Base-by-base conservation (phyloP, 2,113 vertebrate species). In the Pelobates fuscus region DNA sequence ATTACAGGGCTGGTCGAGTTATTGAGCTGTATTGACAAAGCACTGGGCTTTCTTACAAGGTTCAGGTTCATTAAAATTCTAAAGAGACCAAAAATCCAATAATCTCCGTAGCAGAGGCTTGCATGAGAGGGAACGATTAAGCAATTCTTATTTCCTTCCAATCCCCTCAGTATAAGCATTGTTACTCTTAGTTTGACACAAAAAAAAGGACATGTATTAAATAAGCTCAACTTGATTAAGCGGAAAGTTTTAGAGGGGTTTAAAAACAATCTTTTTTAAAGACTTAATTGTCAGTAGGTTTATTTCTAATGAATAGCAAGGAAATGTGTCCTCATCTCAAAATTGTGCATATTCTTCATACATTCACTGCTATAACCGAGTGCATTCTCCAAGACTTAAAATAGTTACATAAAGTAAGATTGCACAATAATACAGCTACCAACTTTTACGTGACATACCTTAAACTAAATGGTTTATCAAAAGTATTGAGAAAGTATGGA, bases 21-120 rank as follows among this genome's bases (percentile, higher is more conserved):
- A 95, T 95, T 94, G 94, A 95, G 89, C 90, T 83, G 72, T 88
- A 91, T 92, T 92, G 93, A 92, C 90, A 90, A 89, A 91, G 78
- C 80, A 75, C 78, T 86, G 82, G 81, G 86, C 91, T 92, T 92
- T 91, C 85, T 85, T 90, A 89, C 86, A 89, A 89, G 86, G 88
- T 44, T 3, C 88, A 90, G 87, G 89, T 93, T 95, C 91, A 95
- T 95, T 95, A 94, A 93, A 91, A 94, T 93, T 92, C 91, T 89
- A 85, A 88, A 87, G 89, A 91, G 90, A 84, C 90, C 88, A 84
- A 90, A 91, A 94, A 94, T 93, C 93, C 93, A 94, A 93, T 95
- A 94, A 93, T 92, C 91, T 91, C 87, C 86, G 85, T 88, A 83
- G 86, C 86, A 87, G 90, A 92, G 86, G 82, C 85, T 86, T 90